Base-by-base conservation (phyloP, 1,140 invertebrate genomes). In the Magallana angulata region DNA sequence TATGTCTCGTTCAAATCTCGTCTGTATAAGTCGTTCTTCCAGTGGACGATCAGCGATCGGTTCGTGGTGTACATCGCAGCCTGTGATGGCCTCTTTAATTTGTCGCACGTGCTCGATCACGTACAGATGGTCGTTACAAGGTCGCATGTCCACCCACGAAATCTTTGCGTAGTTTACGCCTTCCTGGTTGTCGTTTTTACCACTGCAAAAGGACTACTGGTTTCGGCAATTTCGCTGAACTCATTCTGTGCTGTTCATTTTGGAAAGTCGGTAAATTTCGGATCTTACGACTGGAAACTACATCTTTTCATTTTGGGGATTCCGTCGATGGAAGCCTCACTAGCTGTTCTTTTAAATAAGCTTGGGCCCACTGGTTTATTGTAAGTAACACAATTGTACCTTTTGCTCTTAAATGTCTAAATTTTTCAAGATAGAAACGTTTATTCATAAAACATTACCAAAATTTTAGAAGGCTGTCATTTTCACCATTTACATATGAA, bases 281-380 rank as follows among this genome's bases (percentile, higher is more conserved):
- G 84, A 4, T 36, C 18, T 64, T 85, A 85, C 12, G 59, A 85
- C 60, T 85, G 84, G 84, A 85, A 36, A 56, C 56, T 85, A 60
- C 60, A 64, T 62, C 0, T 56, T 11, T 56, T 57, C 8, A 68
- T 64, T 62, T 30, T 85, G 18, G 60, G 60, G 6, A 68, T 62
- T 85, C 84, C 84, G 3, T 56, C 57, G 9, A 16, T 68, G 16
- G 56, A 68, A 16, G 84, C 30, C 56, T 58, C 62, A n/a, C 8
- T 62, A n/a, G 60, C 84, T 36, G 16, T 62, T 7, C 18, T 85
- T 8, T 62, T 56, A 5, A 18, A 56, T 24, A 14, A 48, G 7
- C 36, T 85, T 18, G 84, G 84, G 11, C 84, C 59, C 18, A 85
- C 36, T 1, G 84, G 84, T 56, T 62, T 60, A 48, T 64, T 48